Percentiles rank a stretch among this genome's conserved stretches.
Conservation (phyloP, 2,113 vertebrate genomes). For the Nothobranchius furzeri region DNA sequence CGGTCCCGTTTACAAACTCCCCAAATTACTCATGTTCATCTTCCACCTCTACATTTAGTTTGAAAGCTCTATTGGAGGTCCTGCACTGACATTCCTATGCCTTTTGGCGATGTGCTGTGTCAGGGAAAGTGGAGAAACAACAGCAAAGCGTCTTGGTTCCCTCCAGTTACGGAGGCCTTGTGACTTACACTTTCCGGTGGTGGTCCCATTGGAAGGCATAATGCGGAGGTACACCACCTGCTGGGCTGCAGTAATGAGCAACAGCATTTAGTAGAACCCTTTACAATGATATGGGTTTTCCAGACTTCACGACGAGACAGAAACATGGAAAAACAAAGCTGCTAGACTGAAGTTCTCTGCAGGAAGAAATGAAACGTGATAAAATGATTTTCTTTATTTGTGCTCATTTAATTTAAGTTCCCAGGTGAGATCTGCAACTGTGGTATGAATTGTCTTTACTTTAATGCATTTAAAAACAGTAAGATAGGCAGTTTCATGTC, state of each 20-base stretch:
- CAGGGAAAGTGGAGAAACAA: conserved; percentile 65
- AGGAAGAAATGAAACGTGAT: conserved; percentile 8
- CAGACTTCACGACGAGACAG: conserved; percentile 57
- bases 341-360: conserved; percentile 7
- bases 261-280: conserved; percentile 45
- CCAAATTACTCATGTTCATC: conserved; percentile 19
- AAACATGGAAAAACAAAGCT: conserved; percentile 50
- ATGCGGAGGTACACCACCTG: conserved; percentile 54
- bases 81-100: conserved; percentile 2
- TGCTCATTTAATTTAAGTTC: too few relatives aligned
- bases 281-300: conserved; percentile 67
- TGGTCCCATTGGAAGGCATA: conserved; percentile 57
- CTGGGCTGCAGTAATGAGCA: conserved; percentile 44
- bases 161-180: conserved; percentile 50
- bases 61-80: conserved; percentile 36
- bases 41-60: background rate
- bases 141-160: conserved; percentile 55
- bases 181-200: conserved; percentile 69
- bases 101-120: conserved; percentile 47
- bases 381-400: too few relatives aligned
- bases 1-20: conserved; percentile 13
- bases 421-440: too few relatives aligned
- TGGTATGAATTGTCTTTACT: too few relatives aligned
- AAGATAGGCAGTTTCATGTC: too few relatives aligned
- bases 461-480: too few relatives aligned